phyloP scores from a whole-genome alignment of 2,113 vertebrate genomes.

The Argyrosomus japonicus region DNA sequence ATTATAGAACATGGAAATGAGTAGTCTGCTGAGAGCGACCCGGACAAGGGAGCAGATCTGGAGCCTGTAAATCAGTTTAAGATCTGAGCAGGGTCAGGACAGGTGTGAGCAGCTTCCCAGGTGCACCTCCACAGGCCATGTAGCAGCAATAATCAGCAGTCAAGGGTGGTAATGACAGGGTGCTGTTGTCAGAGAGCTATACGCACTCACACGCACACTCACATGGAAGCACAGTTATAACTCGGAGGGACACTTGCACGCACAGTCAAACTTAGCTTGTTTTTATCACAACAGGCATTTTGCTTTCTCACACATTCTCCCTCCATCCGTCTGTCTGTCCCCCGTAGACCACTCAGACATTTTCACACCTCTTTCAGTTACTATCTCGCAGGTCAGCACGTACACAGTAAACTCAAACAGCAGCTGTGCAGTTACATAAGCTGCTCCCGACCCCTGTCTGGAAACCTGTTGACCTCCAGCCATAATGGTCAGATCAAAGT shows the following conservation, averaged over 20 bases:
- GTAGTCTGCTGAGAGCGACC: slow-evolving; percentile 33
- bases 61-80: slow-evolving; percentile 56
- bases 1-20: slow-evolving; percentile 69
- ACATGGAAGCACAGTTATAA: slow-evolving; percentile 42
- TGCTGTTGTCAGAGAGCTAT: slow-evolving; percentile 56
- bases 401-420: slow-evolving; percentile 41
- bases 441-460: slow-evolving; percentile 43
- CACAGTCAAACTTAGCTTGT: slow-evolving; percentile 41
- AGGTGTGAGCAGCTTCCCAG: slow-evolving; percentile 82
- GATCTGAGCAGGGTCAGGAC: slow-evolving; percentile 47
- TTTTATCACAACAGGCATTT: slow-evolving; percentile 37
- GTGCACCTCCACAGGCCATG: slow-evolving; percentile 79
- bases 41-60: slow-evolving; percentile 31
- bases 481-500: slow-evolving; percentile 48
- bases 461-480: slow-evolving; percentile 29
- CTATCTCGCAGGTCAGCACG: slow-evolving; percentile 49
- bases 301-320: slow-evolving; percentile 22
- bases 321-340: slow-evolving; percentile 3
- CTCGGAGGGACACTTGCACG: slow-evolving; percentile 55
- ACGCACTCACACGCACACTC: slow-evolving; percentile 36
- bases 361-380: slow-evolving; percentile 64
- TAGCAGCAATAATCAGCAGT: slow-evolving; percentile 71
- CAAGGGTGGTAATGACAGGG: slow-evolving; percentile 77
- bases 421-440: slow-evolving; percentile 66
- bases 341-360: slow-evolving; percentile 27